These are phyloP conservation scores for Dinocampus coccinellae DNA, from an alignment of 2,888 invertebrate species.

Conservation along the genomic window DNA sequence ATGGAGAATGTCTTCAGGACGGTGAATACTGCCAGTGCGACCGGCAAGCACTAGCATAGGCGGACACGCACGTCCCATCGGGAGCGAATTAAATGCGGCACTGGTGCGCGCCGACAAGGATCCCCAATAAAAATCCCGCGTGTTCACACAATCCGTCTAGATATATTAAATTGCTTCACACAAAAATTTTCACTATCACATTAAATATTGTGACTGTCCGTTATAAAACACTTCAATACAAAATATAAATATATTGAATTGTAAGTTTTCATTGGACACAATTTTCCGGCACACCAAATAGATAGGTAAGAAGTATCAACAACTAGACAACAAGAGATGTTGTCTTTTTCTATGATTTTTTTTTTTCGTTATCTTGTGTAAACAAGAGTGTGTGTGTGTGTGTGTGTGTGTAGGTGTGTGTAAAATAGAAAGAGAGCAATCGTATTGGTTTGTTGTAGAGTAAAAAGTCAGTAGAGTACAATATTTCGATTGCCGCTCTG, in stretches of 20 bases:
- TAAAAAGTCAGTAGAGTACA: not conserved
- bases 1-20: constrained; percentile 59
- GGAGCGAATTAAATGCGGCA: constrained; percentile 36
- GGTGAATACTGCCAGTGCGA: constrained; percentile 56
- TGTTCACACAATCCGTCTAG: not conserved
- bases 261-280: not conserved
- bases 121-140: constrained; percentile 17
- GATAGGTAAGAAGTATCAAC: not conserved
- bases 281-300: not conserved
- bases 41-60: constrained; percentile 59
- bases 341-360: too few species aligned
- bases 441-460: not conserved
- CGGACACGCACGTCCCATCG: constrained; percentile 61
- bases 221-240: too few species aligned
- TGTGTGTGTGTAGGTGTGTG: constrained; percentile 3
- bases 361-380: too few species aligned
- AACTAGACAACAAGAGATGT: too few species aligned
- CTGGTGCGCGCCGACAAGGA: constrained; percentile 22
- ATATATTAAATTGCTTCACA: not conserved
- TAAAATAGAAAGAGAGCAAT: not conserved
- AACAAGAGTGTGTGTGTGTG: too few species aligned
- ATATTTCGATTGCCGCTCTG: not conserved
- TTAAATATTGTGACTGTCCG: too few species aligned
- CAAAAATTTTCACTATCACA: too few species aligned
- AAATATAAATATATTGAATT: too few species aligned